A percentile compares a stretch with the other conserved stretches of the same genome.
Conservation (phyloP, 1,140 invertebrate genomes). For the Orius insidiosus region DNA sequence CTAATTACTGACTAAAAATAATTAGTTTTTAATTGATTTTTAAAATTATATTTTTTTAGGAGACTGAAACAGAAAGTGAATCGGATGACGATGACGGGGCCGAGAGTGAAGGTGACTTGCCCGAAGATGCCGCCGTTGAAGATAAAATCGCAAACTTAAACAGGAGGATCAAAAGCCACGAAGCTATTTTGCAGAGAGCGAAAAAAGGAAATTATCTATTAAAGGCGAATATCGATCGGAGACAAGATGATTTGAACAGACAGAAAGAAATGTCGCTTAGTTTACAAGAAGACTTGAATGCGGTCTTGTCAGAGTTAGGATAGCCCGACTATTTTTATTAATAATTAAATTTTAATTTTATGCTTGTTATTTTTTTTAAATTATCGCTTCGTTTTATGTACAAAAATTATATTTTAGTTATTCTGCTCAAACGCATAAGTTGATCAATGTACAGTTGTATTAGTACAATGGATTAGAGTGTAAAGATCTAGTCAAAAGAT, state of each 20-base stretch:
- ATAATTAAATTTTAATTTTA: too few species aligned
- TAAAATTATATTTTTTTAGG: too few species aligned
- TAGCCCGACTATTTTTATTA: too few species aligned
- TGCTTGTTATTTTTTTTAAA: too few species aligned
- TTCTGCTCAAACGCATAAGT: too few species aligned
- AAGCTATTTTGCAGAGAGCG: constrained; percentile 25
- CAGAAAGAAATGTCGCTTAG: constrained; percentile 56
- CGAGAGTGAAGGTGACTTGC: constrained; percentile 41
- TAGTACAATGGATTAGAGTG: too few species aligned
- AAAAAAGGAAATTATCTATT: constrained; percentile 24
- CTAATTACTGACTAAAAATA: too few species aligned
- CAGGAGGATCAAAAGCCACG: constrained; percentile 33
- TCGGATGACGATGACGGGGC: constrained; percentile 21
- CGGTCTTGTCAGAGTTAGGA: constrained; percentile 53
- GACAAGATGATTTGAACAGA: constrained; percentile 67
- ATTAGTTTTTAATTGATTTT: too few species aligned
- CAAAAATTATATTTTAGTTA: too few species aligned
- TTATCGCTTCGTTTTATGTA: too few species aligned
- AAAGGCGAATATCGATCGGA: constrained; percentile 65
- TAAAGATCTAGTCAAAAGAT: too few species aligned
- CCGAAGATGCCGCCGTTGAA: constrained; percentile 40
- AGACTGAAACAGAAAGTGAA: constrained; percentile 25
- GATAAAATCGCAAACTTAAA: constrained; percentile 44
- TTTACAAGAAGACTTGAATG: constrained; percentile 66
- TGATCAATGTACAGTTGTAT: too few species aligned